Percentiles rank a stretch among this genome's conserved stretches.
Evolutionary conservation across 2,888 invertebrate species (phyloP).

Genomic region (Thalpophila matura): DNA sequence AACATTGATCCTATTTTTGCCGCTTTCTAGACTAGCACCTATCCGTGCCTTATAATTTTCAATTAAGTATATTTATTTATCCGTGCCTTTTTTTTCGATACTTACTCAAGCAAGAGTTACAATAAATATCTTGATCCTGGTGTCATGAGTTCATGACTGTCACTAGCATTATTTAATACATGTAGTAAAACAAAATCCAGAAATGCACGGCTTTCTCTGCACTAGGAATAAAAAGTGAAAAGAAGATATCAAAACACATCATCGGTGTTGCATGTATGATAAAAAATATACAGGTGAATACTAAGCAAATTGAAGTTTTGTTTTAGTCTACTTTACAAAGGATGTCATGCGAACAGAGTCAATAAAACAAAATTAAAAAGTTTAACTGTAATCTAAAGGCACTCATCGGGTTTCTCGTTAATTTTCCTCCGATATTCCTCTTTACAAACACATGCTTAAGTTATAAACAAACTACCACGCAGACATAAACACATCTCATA

Average conservation of each 20-base stretch:
- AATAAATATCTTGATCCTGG: no score
- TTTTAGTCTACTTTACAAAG: conserved; percentile 29
- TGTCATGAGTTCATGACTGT: no score
- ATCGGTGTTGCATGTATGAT: background rate
- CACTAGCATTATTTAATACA: background rate
- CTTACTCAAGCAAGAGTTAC: no score
- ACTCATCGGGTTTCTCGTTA: conserved; percentile 30
- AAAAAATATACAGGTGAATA: conserved; percentile 18
- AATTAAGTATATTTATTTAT: no score
- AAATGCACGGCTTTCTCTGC: background rate
- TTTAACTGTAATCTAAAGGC: conserved; percentile 27
- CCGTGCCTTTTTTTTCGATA: no score
- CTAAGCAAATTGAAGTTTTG: conserved; percentile 33
- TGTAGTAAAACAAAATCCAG: no score
- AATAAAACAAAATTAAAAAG: conserved; percentile 59
- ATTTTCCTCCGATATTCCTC: conserved; percentile 40
- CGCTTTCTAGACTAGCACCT: no score
- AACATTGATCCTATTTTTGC: no score
- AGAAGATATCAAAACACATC: background rate
- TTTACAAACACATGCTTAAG: conserved; percentile 15
- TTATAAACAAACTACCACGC: conserved; percentile 21
- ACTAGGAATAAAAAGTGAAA: background rate
- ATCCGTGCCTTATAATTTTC: no score
- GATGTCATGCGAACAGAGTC: conserved; percentile 21
- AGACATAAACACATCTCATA: conserved; percentile 38